phyloP scores from a whole-genome alignment of 2,113 vertebrate genomes.

The Drymodes brunneopygia region DNA sequence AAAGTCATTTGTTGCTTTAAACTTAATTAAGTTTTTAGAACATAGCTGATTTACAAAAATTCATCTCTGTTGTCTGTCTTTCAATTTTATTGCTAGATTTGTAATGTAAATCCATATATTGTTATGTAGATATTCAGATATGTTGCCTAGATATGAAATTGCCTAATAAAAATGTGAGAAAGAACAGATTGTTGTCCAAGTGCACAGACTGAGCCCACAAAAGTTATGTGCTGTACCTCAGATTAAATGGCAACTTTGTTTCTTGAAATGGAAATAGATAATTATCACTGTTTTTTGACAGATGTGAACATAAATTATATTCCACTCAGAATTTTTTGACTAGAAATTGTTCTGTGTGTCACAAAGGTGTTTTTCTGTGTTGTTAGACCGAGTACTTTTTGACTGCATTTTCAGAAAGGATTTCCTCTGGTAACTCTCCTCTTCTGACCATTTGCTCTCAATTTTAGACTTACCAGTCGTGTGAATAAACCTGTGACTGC shows the following conservation, averaged over 20 bases:
- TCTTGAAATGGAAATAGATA: neutral
- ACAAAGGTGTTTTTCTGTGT: neutral
- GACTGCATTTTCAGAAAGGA: neutral
- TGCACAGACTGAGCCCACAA: neutral
- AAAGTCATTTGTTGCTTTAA: neutral
- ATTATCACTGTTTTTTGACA: neutral
- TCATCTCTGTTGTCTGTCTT: neutral
- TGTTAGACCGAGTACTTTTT: neutral
- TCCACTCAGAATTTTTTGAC: neutral
- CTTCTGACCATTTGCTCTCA: neutral
- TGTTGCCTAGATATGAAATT: neutral
- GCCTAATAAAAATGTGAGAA: neutral
- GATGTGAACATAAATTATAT: neutral
- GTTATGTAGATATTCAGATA: neutral
- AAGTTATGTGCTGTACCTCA: neutral
- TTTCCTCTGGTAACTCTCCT: neutral
- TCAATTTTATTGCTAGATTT: neutral
- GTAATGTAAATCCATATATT: neutral
- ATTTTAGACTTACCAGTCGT: neutral
- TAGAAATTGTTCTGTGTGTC: neutral
- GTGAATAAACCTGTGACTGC: neutral
- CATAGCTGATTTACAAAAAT: neutral
- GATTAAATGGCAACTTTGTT: neutral
- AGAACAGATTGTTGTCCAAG: neutral
- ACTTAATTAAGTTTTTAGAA: neutral